These are phyloP conservation scores for Mastacembelus armatus DNA, from an alignment of 2,797 vertebrate genomes.

Conservation along the genomic window DNA sequence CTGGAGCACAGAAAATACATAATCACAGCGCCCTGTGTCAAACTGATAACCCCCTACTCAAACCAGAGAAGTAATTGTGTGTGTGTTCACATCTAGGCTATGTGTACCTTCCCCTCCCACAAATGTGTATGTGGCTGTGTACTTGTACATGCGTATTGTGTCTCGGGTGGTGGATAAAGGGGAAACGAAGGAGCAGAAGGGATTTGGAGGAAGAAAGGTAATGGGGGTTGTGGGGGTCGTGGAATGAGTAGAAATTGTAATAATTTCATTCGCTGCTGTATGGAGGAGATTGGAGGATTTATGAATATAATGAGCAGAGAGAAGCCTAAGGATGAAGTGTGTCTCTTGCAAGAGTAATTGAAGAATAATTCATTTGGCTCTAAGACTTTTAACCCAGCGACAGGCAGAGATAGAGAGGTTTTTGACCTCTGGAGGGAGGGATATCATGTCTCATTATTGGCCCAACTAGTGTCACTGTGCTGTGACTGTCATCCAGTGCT, in stretches of 20 bases:
- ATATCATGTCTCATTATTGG: slow-evolving; percentile 75
- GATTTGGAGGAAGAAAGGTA: slow-evolving; percentile 74
- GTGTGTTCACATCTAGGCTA: slow-evolving; percentile 5
- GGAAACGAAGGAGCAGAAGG: slow-evolving; percentile 43
- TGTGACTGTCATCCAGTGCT: slow-evolving; percentile 45
- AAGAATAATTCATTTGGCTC: slow-evolving; percentile 80
- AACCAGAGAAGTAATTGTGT: slow-evolving; percentile 42
- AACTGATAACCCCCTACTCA: slow-evolving; percentile 76
- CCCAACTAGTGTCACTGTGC: slow-evolving; percentile 61
- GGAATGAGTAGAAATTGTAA: slow-evolving; percentile 73
- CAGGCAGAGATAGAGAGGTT: slow-evolving; percentile 67
- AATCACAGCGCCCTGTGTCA: slow-evolving; percentile 77
- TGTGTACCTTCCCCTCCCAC: slow-evolving; percentile 28
- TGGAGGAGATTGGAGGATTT: slow-evolving; percentile 79
- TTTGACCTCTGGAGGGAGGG: slow-evolving; percentile 71
- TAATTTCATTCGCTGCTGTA: slow-evolving; percentile 78
- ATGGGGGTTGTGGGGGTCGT: slow-evolving; percentile 72
- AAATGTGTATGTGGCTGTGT: slow-evolving; percentile 32
- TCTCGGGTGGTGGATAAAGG: slow-evolving; percentile 66
- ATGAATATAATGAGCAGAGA: slow-evolving; percentile 76
- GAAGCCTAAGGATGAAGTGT: slow-evolving; percentile 74
- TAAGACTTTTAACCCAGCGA: slow-evolving; percentile 75
- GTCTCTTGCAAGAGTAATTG: slow-evolving; percentile 75
- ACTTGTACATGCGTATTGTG: slow-evolving; percentile 49
- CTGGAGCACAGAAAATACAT: slow-evolving; percentile 75